Evolutionary conservation across 2,113 vertebrate genomes (phyloP), one percentile per base, ranked within the genome.

Genomic region (Myotis yumanensis): DNA sequence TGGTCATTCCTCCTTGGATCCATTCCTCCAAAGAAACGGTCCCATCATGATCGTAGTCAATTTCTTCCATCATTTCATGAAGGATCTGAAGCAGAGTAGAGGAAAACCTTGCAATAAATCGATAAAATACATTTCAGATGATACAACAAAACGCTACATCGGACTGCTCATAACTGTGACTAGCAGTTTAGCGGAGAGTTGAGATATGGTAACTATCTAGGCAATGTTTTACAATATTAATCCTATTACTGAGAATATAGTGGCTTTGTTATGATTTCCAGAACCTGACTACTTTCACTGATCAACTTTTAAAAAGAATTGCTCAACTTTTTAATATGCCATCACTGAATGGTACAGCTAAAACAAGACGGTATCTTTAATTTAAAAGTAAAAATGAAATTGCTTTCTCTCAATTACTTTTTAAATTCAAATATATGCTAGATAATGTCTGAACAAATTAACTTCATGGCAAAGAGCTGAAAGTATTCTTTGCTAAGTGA

Each of bases 61-160:
- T 99, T 98, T 99, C 99, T 95, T 98, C 98, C 99, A 99, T 99
- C 99, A 99, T 99, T 96, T 99, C 99, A 97, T 99, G 99, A 43
- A 99, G 99, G 85, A 99, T 99, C 99, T 99, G 90, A 23, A 92
- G 16, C 69, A 68, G 75, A 64, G 12, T 86, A 1, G 7, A 87
- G 1, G 30, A 15, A n/a, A 72, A 35, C 54, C 2, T 48, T 68
- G 1, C 32, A 57, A 59, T 40, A 8, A 88, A 83, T 48, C 25
- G 71, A 25, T 40, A 46, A 84, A 46, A 75, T 64, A 10, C 73
- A 22, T 30, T 15, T 73, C 15, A 25, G n/a, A 6, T 28, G 28
- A 7, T 20, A 46, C 8, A 76, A 25, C 14, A 17, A 81, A 71
- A 11, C 46, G 75, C 32, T 40, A 11, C 37, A 22, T 14, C 17